These are phyloP conservation scores for Synanthedon andrenaeformis DNA, from an alignment of 2,888 invertebrate genomes.

Conservation along the genomic window DNA sequence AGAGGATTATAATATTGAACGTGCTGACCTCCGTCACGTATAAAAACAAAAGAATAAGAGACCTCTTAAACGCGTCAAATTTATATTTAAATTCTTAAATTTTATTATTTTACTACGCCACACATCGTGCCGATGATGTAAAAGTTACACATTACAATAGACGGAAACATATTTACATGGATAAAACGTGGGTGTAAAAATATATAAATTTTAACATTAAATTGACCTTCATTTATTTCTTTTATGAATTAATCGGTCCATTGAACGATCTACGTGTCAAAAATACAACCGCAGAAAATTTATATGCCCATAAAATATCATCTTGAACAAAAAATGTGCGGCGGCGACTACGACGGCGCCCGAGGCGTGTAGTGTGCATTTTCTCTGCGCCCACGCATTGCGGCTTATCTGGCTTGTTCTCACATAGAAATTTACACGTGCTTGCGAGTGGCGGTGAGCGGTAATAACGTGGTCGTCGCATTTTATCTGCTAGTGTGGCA, in stretches of 20 bases:
- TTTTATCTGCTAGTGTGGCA: slow-evolving; percentile 54
- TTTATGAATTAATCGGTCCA: slow-evolving; percentile 29
- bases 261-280: slow-evolving; percentile 28
- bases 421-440: slow-evolving; percentile 67
- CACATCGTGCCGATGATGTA: slow-evolving; percentile 11
- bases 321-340: slow-evolving; percentile 28
- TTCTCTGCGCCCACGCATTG: slow-evolving; percentile 46
- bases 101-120: slow-evolving; percentile 9
- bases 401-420: slow-evolving; percentile 58
- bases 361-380: slow-evolving; percentile 33
- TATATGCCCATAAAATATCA: slow-evolving; percentile 17
- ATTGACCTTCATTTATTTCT: slow-evolving; percentile 32
- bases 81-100: not conserved
- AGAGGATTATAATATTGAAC: slow-evolving; percentile 38
- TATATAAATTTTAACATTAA: slow-evolving; percentile 26
- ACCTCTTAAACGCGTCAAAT: not conserved
- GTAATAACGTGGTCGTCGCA: slow-evolving; percentile 57
- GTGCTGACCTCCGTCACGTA: slow-evolving; percentile 41
- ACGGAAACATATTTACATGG: slow-evolving; percentile 12
- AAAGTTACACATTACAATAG: slow-evolving; percentile 16
- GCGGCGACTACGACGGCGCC: slow-evolving; percentile 13
- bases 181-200: slow-evolving; percentile 25
- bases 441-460: slow-evolving; percentile 44
- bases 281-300: slow-evolving; percentile 24
- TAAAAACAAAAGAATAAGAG: slow-evolving; percentile 32